Base-by-base conservation (phyloP, 2,888 invertebrate species). In the Nemotelus pantherinus region DNA sequence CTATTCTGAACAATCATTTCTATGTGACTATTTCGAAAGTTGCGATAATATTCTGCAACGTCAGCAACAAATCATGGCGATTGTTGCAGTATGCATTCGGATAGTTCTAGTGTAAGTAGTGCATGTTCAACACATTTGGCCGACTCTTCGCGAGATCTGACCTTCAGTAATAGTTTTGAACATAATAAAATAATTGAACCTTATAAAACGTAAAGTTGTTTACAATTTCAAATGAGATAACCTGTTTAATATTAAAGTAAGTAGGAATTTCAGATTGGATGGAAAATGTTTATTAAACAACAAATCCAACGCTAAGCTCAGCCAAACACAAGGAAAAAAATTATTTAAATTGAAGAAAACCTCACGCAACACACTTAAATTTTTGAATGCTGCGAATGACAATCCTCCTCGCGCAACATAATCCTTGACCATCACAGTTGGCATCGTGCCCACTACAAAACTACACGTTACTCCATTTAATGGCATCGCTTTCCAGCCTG, bases 1-100 rank as follows among this genome's bases (percentile, higher is more conserved):
- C 80, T 85, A 83, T 81, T 86, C 86, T 76, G 86, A 86, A 80
- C 82, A 84, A 76, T 86, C 86, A 55, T 83, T 85, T 77, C 83
- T 85, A 83, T 86, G 84, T 78, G 83, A 82, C 55, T 83, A 82
- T 77, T 83, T 82, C 45, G 84, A 84, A 50, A 47, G 58, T 2
- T 63, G n/a, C n/a, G 68, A 76, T 5, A 58, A 47, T 41, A 65
- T 65, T 55, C 44, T 10, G 7, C 60, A 77, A 25, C n/a, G 53
- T 3, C 10, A 25, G n/a, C 76, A 47, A 55, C 25, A 76, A 76
- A 65, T 44, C 45, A 72, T 53, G 41, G 41, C 39, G 74, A 74
- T 3, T 47, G 74, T 44, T 39, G 63, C 3, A 74, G 74, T 41
- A 41, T 74, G 50, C 74, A 74, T 50, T 74, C 74, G 39, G 76